Percentiles rank a stretch among this genome's conserved stretches.
Conservation (phyloP, 1,140 invertebrate species). For the Melipona quadrifasciata region DNA sequence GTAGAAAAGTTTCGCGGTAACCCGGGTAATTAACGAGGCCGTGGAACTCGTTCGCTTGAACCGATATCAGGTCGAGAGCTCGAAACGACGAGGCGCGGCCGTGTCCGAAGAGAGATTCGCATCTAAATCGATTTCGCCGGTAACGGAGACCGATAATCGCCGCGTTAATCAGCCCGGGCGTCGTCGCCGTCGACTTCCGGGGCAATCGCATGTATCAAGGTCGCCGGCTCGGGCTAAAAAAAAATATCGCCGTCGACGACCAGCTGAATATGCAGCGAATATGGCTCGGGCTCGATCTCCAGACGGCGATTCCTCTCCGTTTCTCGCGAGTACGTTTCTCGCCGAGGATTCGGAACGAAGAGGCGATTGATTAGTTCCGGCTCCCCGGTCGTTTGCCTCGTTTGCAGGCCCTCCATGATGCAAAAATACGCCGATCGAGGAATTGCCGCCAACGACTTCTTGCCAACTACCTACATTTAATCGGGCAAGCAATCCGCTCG, state of each 20-base stretch:
- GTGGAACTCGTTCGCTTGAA: constrained; percentile 64
- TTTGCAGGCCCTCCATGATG: not conserved
- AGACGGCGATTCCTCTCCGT: not conserved
- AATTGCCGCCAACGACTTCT: not conserved
- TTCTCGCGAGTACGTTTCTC: not conserved
- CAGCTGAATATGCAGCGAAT: constrained; percentile 21
- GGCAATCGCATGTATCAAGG: constrained; percentile 44
- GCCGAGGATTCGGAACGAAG: too few relatives aligned
- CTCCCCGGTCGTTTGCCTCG: not conserved
- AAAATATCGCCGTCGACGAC: constrained; percentile 9
- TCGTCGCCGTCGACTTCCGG: constrained; percentile 40
- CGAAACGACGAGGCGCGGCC: constrained; percentile 28
- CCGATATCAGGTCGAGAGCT: constrained; percentile 63
- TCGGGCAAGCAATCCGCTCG: not conserved
- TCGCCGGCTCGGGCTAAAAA: constrained; percentile 16
- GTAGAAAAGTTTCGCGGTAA: constrained; percentile 69
- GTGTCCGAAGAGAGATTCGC: constrained; percentile 49
- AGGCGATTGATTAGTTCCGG: constrained; percentile 10
- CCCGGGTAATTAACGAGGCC: constrained; percentile 68
- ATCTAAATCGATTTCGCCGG: constrained; percentile 67
- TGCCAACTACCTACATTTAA: not conserved
- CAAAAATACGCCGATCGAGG: not conserved
- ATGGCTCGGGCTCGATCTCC: not conserved
- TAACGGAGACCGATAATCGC: constrained; percentile 57
- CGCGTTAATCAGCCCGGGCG: constrained; percentile 58